Base-by-base conservation (phyloP, 2,797 vertebrate species). In the Rhynchotus rufescens region DNA sequence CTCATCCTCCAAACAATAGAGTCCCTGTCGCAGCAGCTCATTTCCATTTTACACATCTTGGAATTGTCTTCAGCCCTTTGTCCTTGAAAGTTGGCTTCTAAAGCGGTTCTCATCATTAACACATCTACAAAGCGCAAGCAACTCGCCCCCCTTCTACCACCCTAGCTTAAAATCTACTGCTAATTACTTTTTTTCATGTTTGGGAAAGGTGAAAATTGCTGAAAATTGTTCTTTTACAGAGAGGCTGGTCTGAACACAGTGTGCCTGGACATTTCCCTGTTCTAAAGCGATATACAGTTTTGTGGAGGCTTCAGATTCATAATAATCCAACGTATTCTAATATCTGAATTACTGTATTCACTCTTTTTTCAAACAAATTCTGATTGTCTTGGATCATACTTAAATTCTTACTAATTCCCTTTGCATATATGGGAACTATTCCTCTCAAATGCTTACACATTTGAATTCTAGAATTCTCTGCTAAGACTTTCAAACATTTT, bases 21-120 rank as follows among this genome's bases (percentile, higher is more conserved):
- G 1, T 78, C 89, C 81, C 83, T 93, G 86, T 75, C 84, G 84
- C 73, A 23, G 51, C 66, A 84, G 57, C 69, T 87, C 66, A 96
- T 94, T 94, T 91, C 88, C 88, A 96, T 92, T 94, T 95, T 86
- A 95, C 88, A 92, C 88, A 69, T 93, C 49, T 49, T 83, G 84
- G 83, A 90, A 95, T 88, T 90, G 91, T 32, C 62, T 91, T 93
- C 56, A 84, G 88, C 87, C 87, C 93, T 89, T 72, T 77, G 85
- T 91, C 89, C 94, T 95, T 91, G 88, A 68, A 91, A 90, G 88
- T 10, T 83, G 88, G 69, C 79, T 94, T 93, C 86, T 91, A 30
- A 93, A 86, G 88, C 21, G 75, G 86, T 56, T 80, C 79, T 49
- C 90, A 84, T 93, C 92, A 72, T 94, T 93, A 95, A 93, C 89